Percentiles rank a stretch among this genome's conserved stretches.
phyloP scores from a whole-genome alignment of 2,113 vertebrate genomes.

The Panthera uncia region DNA sequence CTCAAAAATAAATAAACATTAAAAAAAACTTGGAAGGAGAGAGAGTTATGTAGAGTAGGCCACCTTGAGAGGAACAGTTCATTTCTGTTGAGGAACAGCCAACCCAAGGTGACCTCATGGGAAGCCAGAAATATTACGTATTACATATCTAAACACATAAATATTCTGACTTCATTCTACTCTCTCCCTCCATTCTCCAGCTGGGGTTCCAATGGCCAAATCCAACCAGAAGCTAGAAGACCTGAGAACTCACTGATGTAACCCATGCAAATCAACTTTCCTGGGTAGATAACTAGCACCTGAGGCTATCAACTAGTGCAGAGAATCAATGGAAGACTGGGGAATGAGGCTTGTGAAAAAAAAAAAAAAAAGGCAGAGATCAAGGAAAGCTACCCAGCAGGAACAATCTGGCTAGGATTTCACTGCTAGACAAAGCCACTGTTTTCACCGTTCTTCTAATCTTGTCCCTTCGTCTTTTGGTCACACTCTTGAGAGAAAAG shows the following conservation, averaged over 20 bases:
- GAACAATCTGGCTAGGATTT: not conserved
- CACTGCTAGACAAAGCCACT: not conserved
- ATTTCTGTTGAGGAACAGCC: not conserved
- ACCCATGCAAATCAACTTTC: not conserved
- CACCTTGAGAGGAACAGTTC: not conserved
- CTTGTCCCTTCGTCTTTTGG: not conserved
- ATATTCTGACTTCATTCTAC: not conserved
- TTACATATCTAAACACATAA: not conserved
- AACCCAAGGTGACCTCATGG: not conserved
- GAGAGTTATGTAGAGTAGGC: not conserved
- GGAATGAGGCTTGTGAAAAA: not conserved
- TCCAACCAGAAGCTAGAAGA: not conserved
- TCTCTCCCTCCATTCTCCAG: not conserved
- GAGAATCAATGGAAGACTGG: not conserved
- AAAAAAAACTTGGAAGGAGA: not conserved
- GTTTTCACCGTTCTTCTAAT: not conserved
- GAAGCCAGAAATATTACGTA: not conserved
- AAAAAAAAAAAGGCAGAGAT: not conserved
- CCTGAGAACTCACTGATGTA: not conserved
- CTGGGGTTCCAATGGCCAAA: constrained; percentile 8
- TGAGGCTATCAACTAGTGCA: not conserved
- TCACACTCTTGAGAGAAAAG: not conserved
- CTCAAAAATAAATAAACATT: too few relatives aligned
- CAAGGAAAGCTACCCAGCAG: not conserved
- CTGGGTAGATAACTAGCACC: not conserved